Evolutionary conservation across 2,888 invertebrate genomes (phyloP).

Genomic region (Boloria selene): DNA sequence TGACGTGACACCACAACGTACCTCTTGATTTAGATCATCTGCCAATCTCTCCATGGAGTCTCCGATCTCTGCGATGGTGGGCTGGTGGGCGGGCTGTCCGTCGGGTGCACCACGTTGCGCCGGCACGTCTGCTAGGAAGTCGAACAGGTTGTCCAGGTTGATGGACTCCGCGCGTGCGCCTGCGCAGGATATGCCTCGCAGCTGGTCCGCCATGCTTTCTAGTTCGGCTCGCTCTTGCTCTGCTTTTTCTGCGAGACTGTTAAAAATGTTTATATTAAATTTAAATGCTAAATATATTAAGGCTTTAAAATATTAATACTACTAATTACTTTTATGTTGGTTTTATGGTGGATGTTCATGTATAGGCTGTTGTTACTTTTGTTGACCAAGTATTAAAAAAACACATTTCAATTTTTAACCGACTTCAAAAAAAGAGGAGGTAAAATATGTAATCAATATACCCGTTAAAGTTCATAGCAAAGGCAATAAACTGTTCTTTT

Average conservation of each 20-base stretch:
- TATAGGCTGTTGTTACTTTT: too few relatives aligned
- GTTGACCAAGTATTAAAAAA: too few relatives aligned
- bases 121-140: constrained; percentile 91
- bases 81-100: constrained; percentile 80
- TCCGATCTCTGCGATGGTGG: constrained; percentile 91
- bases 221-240: constrained; percentile 83
- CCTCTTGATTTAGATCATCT: constrained; percentile 91
- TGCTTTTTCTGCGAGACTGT: constrained; percentile 85
- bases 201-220: constrained; percentile 73
- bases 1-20: constrained; percentile 44
- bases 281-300: too few relatives aligned
- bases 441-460: too few relatives aligned
- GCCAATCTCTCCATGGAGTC: constrained; percentile 92
- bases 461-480: too few relatives aligned
- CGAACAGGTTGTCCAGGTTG: constrained; percentile 94
- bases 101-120: constrained; percentile 74
- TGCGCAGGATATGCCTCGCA: constrained; percentile 64
- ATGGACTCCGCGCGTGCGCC: constrained; percentile 86
- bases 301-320: too few relatives aligned
- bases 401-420: too few relatives aligned
- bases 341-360: too few relatives aligned
- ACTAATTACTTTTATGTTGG: too few relatives aligned
- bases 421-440: too few relatives aligned
- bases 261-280: not conserved
- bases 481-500: too few relatives aligned